These are phyloP conservation scores for Enteromius thamalakanensis DNA, from an alignment of 2,797 vertebrate genomes.

Conservation along the genomic window DNA sequence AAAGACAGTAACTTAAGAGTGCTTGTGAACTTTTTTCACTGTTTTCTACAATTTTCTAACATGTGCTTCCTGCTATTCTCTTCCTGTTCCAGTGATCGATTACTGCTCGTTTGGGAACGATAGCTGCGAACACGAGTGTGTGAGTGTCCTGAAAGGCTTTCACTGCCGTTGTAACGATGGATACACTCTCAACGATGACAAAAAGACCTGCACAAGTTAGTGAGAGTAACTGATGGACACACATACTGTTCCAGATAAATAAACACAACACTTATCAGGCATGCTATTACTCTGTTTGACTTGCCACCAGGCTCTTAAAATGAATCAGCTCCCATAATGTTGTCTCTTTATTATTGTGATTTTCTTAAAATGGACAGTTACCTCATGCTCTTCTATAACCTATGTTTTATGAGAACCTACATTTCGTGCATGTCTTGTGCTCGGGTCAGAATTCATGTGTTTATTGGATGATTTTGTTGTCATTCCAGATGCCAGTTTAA, in stretches of 20 bases:
- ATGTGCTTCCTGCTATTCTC: conserved; percentile 13
- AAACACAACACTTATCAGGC: not conserved
- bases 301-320: conserved; percentile 66
- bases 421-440: not conserved
- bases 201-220: conserved; percentile 83
- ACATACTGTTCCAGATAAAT: not conserved
- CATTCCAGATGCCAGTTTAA: not conserved
- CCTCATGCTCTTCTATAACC: not conserved
- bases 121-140: conserved; percentile 90
- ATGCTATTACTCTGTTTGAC: not conserved
- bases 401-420: not conserved
- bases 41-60: not conserved
- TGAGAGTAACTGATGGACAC: conserved; percentile 4
- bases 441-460: not conserved
- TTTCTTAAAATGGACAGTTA: not conserved
- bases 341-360: not conserved
- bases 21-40: not conserved
- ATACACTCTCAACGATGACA: conserved; percentile 78
- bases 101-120: conserved; percentile 91
- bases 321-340: not conserved
- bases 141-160: conserved; percentile 83
- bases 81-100: conserved; percentile 82
- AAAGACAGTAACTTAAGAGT: not conserved
- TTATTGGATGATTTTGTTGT: not conserved
- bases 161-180: conserved; percentile 80